Evolutionary conservation across 2,797 vertebrate genomes (phyloP).

Genomic region (Holocentrus rufus): DNA sequence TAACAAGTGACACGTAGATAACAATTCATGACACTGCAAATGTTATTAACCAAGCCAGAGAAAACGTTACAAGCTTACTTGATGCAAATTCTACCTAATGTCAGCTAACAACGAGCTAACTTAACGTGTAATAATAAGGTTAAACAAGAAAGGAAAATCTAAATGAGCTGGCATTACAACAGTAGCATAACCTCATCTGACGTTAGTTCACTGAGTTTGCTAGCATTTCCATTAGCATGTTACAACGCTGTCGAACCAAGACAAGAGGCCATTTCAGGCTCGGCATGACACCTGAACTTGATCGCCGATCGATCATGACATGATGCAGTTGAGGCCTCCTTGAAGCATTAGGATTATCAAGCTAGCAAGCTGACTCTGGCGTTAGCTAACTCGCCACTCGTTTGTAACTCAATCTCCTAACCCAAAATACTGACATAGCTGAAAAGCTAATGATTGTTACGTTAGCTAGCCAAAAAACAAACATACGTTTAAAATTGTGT

Average conservation of each 20-base stretch:
- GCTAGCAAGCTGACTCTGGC: slow-evolving; percentile 61
- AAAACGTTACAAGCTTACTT: background rate
- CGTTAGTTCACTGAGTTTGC: slow-evolving; percentile 15
- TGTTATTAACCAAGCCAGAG: background rate
- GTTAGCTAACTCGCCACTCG: slow-evolving; percentile 58
- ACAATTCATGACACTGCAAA: too few species aligned
- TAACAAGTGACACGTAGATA: background rate
- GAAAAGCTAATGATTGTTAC: background rate
- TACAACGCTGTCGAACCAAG: background rate
- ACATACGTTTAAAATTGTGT: background rate
- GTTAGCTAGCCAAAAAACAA: background rate
- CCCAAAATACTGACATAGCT: background rate
- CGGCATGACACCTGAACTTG: slow-evolving; percentile 50
- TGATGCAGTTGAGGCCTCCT: slow-evolving; percentile 76
- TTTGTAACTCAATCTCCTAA: slow-evolving; percentile 21
- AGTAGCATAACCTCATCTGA: slow-evolving; percentile 55
- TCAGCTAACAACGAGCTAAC: slow-evolving; percentile 41
- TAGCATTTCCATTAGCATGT: background rate
- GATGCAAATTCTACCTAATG: slow-evolving; percentile 20
- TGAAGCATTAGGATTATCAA: slow-evolving; percentile 65
- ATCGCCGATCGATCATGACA: slow-evolving; percentile 59
- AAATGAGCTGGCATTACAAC: slow-evolving; percentile 22
- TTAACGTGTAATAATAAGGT: slow-evolving; percentile 36
- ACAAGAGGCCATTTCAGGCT: slow-evolving; percentile 24
- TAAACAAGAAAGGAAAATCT: slow-evolving; percentile 45